Evolutionary conservation across 1,140 invertebrate genomes (phyloP), one percentile per base, ranked within the genome.

Genomic region (Trichogramma pretiosum): DNA sequence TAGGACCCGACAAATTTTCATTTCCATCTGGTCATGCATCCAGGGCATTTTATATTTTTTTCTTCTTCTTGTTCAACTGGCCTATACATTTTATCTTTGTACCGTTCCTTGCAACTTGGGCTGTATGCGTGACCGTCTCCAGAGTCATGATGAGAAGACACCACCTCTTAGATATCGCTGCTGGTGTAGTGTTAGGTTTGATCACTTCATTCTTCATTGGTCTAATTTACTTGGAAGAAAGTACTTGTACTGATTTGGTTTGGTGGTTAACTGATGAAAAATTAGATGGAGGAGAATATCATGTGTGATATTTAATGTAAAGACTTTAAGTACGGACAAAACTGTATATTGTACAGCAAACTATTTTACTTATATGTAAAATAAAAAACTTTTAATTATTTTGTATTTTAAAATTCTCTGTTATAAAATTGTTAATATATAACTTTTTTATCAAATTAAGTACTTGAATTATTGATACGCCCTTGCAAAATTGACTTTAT

Each of bases 11-110:
- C 67, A 86, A 93, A 58, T 97, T 84, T 63, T 93, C 92, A 26
- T 98, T 98, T 67, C 95, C 94, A 21, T 97, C 93, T 1, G 95
- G 95, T 1, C 95, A 99, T 71, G 79, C 89, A 2, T 92, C 90
- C n/a, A 71, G 95, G 57, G 80, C 89, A 9, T 75, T 83, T 10
- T 81, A 89, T 61, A 67, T 98, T 13, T 72, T 81, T 1, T 79
- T 79, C 36, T 86, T 90, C 57, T 82, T 87, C 46, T 73, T 77
- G 0, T 68, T 74, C 52, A 55, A 86, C 9, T 78, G 78, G 66
- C 78, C 83, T 0, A 42, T 85, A 1, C 65, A 77, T 16, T 60
- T 79, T 9, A 55, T 86, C 33, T 79, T 77, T 23, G 65, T 74
- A 33, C 76, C 77, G 26, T 71, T 84, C 1, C 48, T 93, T 8